A percentile compares a stretch with the other conserved stretches of the same genome.
Evolutionary conservation across 64 coral and sea anemone species (phyloP).

Genomic region (Stichodactyla mertensii): DNA sequence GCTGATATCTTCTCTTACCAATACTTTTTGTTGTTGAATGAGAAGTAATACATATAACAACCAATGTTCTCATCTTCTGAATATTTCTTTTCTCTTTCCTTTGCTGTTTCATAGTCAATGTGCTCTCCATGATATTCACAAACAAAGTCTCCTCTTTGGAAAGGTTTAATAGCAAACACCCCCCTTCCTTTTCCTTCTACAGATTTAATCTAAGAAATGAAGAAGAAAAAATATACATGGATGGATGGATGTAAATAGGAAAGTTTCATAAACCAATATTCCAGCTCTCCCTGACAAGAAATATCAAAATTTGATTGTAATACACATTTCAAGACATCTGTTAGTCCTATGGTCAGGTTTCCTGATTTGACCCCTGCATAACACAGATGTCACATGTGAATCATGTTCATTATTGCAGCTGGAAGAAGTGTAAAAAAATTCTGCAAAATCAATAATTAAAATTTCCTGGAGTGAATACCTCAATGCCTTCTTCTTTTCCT

Average conservation of each 20-base stretch:
- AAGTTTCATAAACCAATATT: neutral
- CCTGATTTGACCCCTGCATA: too few relatives aligned
- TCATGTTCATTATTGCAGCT: neutral
- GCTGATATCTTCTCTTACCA: slow-evolving; percentile 52
- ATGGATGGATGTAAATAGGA: neutral
- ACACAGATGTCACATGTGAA: too few relatives aligned
- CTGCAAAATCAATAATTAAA: neutral
- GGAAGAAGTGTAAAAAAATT: neutral
- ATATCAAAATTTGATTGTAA: too few relatives aligned
- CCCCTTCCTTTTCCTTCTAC: slow-evolving; percentile 96
- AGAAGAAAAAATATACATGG: neutral
- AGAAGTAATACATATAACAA: slow-evolving; percentile 99
- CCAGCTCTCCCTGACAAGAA: neutral
- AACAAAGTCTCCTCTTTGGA: slow-evolving; percentile 81
- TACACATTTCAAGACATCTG: too few relatives aligned
- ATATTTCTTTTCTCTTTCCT: slow-evolving; percentile 68
- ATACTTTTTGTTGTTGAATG: slow-evolving; percentile 79
- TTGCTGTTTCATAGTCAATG: slow-evolving; percentile 64
- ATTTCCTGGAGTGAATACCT: slow-evolving; percentile 26
- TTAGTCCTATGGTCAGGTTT: too few relatives aligned
- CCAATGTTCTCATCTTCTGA: slow-evolving; percentile 69
- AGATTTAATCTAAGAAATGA: slow-evolving; percentile 48
- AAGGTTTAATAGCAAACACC: slow-evolving; percentile 61
- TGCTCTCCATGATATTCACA: slow-evolving; percentile 98
- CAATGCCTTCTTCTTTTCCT: slow-evolving; percentile 68